Percentiles rank a stretch among this genome's conserved stretches.
These are phyloP conservation scores for Sphecodes monilicornis DNA, from an alignment of 2,888 invertebrate species.

Conservation along the genomic window DNA sequence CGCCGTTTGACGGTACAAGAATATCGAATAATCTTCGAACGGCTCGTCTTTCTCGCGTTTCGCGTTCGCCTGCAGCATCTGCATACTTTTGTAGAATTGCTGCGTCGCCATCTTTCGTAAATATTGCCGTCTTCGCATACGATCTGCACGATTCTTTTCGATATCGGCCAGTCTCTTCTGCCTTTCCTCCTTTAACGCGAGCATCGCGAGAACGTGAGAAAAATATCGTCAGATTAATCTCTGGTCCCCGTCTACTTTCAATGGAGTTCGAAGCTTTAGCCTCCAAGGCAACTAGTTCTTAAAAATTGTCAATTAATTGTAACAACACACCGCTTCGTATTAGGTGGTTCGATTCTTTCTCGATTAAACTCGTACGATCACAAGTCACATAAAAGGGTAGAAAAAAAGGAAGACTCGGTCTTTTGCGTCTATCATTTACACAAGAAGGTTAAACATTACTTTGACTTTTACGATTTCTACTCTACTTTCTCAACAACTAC, in stretches of 20 bases:
- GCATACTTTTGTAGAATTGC: conserved; percentile 93
- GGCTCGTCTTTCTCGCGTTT: conserved; percentile 88
- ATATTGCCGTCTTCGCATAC: conserved; percentile 88
- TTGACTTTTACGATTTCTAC: conserved; percentile 11
- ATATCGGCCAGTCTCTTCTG: conserved; percentile 91
- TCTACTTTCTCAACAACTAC: conserved; percentile 16
- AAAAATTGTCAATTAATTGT: conserved; percentile 33
- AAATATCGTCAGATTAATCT: conserved; percentile 49
- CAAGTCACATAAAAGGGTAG: conserved; percentile 23
- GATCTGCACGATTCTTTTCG: conserved; percentile 88
- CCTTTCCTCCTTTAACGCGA: conserved; percentile 88
- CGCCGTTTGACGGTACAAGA: conserved; percentile 93
- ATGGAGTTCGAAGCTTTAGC: background rate
- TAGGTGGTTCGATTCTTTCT: conserved; percentile 7
- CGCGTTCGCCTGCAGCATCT: conserved; percentile 93
- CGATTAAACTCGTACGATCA: conserved; percentile 30
- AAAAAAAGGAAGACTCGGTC: conserved; percentile 1
- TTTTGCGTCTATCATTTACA: background rate
- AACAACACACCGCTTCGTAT: conserved; percentile 24
- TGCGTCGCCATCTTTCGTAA: conserved; percentile 91
- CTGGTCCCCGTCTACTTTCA: background rate
- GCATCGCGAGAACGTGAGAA: conserved; percentile 50
- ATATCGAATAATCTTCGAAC: conserved; percentile 93
- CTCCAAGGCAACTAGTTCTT: background rate
- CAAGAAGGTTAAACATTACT: background rate